phyloP scores from a whole-genome alignment of 2,888 invertebrate species.

The Nemapogon koenigi region DNA sequence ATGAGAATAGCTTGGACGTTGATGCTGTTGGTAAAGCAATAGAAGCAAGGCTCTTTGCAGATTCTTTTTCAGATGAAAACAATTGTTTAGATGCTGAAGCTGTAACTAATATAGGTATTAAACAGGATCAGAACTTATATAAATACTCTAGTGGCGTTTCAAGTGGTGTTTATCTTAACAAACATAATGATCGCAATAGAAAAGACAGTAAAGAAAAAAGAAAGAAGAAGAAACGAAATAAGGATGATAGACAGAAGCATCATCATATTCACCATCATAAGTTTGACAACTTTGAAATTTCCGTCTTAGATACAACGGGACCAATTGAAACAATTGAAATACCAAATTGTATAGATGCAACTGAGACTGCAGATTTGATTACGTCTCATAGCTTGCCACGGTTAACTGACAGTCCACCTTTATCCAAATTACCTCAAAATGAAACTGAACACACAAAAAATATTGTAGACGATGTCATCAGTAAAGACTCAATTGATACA shows the following conservation, averaged over 20 bases:
- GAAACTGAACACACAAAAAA: slow-evolving; percentile 61
- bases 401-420: slow-evolving; percentile 68
- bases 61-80: slow-evolving; percentile 61
- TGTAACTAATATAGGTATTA: slow-evolving; percentile 24
- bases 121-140: slow-evolving; percentile 57
- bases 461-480: not conserved
- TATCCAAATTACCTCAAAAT: slow-evolving; percentile 39
- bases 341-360: slow-evolving; percentile 26
- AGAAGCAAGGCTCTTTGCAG: slow-evolving; percentile 80
- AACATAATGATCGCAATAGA: slow-evolving; percentile 23
- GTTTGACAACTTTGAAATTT: slow-evolving; percentile 26
- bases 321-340: slow-evolving; percentile 28
- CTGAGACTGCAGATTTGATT: slow-evolving; percentile 36
- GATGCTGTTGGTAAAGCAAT: slow-evolving; percentile 83
- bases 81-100: slow-evolving; percentile 35
- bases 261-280: slow-evolving; percentile 71
- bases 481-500: slow-evolving; percentile 1
- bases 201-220: slow-evolving; percentile 77
- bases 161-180: slow-evolving; percentile 26
- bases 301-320: slow-evolving; percentile 14
- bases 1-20: slow-evolving; percentile 81
- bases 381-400: slow-evolving; percentile 69
- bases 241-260: slow-evolving; percentile 76
- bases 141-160: slow-evolving; percentile 60
- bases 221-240: slow-evolving; percentile 84